Evolutionary conservation across 2,888 invertebrate genomes (phyloP).

Genomic region (Ceramica pisi): DNA sequence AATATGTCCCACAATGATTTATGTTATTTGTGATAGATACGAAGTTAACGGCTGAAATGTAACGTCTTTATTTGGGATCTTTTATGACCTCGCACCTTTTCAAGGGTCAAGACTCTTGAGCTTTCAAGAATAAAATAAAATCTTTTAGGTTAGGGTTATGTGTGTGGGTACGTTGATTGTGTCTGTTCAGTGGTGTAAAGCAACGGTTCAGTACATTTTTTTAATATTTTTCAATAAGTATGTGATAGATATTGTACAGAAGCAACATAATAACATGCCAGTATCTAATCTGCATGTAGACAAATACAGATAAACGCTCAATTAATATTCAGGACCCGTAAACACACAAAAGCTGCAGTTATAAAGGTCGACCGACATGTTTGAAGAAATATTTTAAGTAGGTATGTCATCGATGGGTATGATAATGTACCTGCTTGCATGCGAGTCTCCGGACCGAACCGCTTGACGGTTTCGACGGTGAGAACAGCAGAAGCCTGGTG

Average conservation of each 20-base stretch:
- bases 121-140: slow-evolving; percentile 15
- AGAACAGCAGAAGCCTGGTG: slow-evolving; percentile 93
- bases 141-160: slow-evolving; percentile 9
- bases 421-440: slow-evolving; percentile 92
- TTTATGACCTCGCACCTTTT: slow-evolving; percentile 36
- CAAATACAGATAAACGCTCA: not conserved
- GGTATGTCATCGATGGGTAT: not conserved
- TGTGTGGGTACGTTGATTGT: not conserved
- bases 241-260: not conserved
- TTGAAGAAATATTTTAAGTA: not conserved
- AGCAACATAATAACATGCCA: not conserved
- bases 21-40: slow-evolving; percentile 58
- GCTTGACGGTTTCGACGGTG: slow-evolving; percentile 90
- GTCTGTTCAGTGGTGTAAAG: slow-evolving; percentile 7
- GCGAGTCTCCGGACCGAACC: slow-evolving; percentile 91
- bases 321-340: not conserved
- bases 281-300: not conserved
- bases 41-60: slow-evolving; percentile 34
- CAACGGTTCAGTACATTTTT: not conserved
- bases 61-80: slow-evolving; percentile 46
- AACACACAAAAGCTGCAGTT: not conserved
- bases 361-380: not conserved
- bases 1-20: slow-evolving; percentile 60
- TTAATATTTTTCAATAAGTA: not conserved
- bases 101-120: slow-evolving; percentile 30